phyloP scores from a whole-genome alignment of 2,113 vertebrate species.

The Tretioscincus oriximinensis region DNA sequence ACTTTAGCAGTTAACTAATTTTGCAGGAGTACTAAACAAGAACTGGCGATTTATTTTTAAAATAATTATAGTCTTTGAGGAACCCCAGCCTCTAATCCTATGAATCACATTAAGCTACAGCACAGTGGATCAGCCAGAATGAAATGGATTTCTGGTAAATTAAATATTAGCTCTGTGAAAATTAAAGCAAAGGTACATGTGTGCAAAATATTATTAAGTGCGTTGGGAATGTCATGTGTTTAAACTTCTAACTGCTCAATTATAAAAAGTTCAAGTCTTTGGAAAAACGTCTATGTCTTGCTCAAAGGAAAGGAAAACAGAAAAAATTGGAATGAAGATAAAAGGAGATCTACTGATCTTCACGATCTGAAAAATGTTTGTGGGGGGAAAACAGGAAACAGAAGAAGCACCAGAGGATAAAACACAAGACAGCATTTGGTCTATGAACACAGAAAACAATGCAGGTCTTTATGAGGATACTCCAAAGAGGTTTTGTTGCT shows the following conservation, averaged over 20 bases:
- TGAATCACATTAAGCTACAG: neutral
- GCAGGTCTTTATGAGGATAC: conserved; percentile 25
- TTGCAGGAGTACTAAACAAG: neutral
- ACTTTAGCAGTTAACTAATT: too few relatives aligned
- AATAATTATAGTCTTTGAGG: neutral
- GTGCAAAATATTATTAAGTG: neutral
- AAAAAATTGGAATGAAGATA: neutral
- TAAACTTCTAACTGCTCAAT: neutral
- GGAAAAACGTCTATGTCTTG: neutral
- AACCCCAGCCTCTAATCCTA: neutral
- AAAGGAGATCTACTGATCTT: neutral
- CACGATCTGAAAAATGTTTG: conserved; percentile 14
- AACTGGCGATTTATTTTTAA: neutral
- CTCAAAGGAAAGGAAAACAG: neutral
- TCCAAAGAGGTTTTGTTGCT: conserved; percentile 17
- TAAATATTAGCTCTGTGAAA: neutral
- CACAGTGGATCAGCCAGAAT: neutral
- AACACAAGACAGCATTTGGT: conserved; percentile 27
- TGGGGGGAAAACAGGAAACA: neutral
- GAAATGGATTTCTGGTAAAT: neutral
- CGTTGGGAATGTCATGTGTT: neutral
- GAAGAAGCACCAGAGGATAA: conserved; percentile 13
- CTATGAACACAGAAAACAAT: conserved; percentile 31
- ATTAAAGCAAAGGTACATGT: neutral
- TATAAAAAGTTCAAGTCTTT: neutral